Base-by-base conservation (phyloP, 2,888 invertebrate genomes). In the Napeogenes inachia region DNA sequence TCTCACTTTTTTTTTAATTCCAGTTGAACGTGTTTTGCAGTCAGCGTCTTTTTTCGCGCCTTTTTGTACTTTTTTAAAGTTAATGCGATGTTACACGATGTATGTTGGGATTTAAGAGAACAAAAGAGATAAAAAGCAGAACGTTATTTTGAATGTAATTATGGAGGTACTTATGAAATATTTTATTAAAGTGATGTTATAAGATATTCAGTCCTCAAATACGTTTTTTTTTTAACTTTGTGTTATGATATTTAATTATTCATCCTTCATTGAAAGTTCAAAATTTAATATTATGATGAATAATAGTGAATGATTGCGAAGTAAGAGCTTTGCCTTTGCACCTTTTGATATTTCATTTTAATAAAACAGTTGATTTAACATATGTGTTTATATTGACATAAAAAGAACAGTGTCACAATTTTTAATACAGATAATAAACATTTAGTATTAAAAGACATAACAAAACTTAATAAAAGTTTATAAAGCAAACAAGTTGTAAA, bases 11-110 rank as follows among this genome's bases (percentile, higher is more conserved):
- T 74, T 75, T 76, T 75, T 72, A 75, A 70, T 73, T 72, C 73
- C 71, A 74, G 70, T 72, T 73, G 76, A 85, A 83, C 84, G 78
- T 80, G 85, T 86, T 86, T 77, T 75, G 75, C 76, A 77, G 76
- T 75, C 71, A 64, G 57, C 62, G 68, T 74, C 73, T 67, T 75
- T 78, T 35, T 78, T 70, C 69, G 65, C 71, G 71, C 67, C 70
- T 70, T 75, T 80, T 77, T 77, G 71, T 63, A 65, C 67, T 72
- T 78, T 78, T 73, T 77, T 73, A 71, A 73, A 71, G 76, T 80
- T 80, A 80, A 79, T 77, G 78, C 76, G 78, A 73, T 79, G 53
- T 45, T 35, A 21, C 21, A 42, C 53, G 50, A 30, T 50, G 50
- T 50, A 50, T 50, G 50, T n/a, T 21, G 50, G 30, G 30, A 30